Percentiles rank a stretch among this genome's conserved stretches.
phyloP scores from a whole-genome alignment of 1,140 invertebrate species.

The Chionoecetes opilio region DNA sequence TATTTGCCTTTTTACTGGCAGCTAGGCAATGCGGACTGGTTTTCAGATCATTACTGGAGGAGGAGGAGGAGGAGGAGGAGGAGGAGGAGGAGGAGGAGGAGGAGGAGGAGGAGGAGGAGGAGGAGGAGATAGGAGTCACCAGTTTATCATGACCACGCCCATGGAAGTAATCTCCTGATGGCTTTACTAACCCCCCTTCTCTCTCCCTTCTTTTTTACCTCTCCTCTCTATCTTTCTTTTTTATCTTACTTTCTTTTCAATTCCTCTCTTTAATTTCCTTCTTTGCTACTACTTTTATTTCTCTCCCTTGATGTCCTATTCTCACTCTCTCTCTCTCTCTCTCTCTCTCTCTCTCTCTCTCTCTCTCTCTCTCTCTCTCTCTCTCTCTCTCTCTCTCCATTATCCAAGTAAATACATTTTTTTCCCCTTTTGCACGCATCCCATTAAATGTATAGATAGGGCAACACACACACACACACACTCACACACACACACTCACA shows the following conservation, averaged over 20 bases:
- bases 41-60: background rate
- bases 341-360: constrained; percentile 35
- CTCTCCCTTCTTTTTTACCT: background rate
- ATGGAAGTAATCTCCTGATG: background rate
- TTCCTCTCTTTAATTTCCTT: background rate
- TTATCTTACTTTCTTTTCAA: background rate
- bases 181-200: background rate
- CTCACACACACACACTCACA: constrained; percentile 2
- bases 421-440: background rate
- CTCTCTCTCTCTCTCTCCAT: constrained; percentile 57
- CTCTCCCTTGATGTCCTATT: background rate
- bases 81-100: constrained; percentile 35
- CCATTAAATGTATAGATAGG: too few relatives aligned
- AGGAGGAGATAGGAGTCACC: background rate
- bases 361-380: constrained; percentile 44
- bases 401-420: background rate
- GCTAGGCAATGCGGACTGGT: too few relatives aligned
- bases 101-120: constrained; percentile 31
- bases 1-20: too few relatives aligned
- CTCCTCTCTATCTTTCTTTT: background rate
- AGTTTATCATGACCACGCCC: background rate
- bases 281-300: background rate
- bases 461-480: background rate
- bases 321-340: background rate
- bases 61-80: constrained; percentile 37